These are phyloP conservation scores for Alentia gelatinosa DNA, from an alignment of 2,888 invertebrate genomes.

Conservation along the genomic window DNA sequence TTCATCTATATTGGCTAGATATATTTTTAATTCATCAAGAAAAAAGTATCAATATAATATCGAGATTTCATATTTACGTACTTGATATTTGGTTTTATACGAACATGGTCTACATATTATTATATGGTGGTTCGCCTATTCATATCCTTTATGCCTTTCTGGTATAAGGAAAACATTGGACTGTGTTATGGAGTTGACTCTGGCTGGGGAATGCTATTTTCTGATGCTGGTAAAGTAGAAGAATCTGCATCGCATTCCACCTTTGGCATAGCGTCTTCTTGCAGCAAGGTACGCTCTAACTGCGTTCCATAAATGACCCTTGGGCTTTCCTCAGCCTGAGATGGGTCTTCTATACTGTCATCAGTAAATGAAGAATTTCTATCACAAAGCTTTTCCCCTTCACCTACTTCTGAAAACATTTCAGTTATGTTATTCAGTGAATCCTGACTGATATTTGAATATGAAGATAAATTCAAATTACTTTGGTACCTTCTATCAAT, in stretches of 20 bases:
- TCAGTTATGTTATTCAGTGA: slow-evolving; percentile 3
- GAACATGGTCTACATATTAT: too few relatives aligned
- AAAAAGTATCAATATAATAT: too few relatives aligned
- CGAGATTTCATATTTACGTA: too few relatives aligned
- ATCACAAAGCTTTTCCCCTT: not conserved
- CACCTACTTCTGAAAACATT: not conserved
- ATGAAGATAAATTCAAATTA: too few relatives aligned
- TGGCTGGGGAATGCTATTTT: too few relatives aligned
- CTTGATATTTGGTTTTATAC: too few relatives aligned
- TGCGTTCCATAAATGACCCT: slow-evolving; percentile 13
- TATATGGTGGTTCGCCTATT: too few relatives aligned
- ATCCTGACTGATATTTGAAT: not conserved
- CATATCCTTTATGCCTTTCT: too few relatives aligned
- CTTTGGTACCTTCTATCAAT: not conserved
- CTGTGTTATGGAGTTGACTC: too few relatives aligned
- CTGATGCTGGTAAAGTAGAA: not conserved
- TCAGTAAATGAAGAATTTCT: not conserved
- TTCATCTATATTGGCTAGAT: too few relatives aligned
- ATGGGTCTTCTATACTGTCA: not conserved
- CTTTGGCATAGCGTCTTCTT: not conserved
- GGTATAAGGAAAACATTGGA: too few relatives aligned
- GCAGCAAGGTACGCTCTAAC: not conserved
- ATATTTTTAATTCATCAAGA: too few relatives aligned
- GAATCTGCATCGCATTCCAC: not conserved
- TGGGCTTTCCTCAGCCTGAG: not conserved